Conservation (phyloP, 2,113 vertebrate species). For the Bubo blakistoni region DNA sequence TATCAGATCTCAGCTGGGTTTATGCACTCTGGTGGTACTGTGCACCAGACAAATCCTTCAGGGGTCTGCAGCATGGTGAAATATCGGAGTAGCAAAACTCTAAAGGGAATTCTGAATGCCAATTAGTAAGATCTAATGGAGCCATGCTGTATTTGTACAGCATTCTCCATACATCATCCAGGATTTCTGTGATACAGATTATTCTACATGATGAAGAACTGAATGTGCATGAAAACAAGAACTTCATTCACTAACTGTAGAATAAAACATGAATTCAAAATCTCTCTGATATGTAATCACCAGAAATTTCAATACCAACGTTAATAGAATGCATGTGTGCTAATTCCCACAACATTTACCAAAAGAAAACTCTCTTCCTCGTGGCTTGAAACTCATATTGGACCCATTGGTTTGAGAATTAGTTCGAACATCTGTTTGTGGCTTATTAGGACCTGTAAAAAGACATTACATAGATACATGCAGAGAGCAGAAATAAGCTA, state of each 20-base stretch:
- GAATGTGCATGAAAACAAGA: not conserved
- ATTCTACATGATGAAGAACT: not conserved
- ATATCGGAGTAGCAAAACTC: not conserved
- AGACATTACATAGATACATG: not conserved
- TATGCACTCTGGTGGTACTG: not conserved
- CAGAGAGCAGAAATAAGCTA: not conserved
- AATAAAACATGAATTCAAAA: not conserved
- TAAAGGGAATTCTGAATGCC: not conserved
- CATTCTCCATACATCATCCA: not conserved
- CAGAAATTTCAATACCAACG: not conserved
- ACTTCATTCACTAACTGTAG: not conserved
- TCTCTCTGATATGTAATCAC: not conserved
- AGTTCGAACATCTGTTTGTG: slow-evolving; percentile 28
- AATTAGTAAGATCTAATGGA: not conserved
- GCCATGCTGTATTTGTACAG: not conserved
- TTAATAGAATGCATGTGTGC: not conserved
- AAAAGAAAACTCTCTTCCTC: slow-evolving; percentile 79
- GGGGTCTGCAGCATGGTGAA: not conserved
- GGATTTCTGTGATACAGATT: not conserved
- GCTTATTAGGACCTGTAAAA: slow-evolving; percentile 65
- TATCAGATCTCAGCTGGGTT: not conserved
- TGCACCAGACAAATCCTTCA: not conserved
- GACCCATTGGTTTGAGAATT: slow-evolving; percentile 69
- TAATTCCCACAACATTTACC: slow-evolving; percentile 59
- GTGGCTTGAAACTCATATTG: slow-evolving; percentile 51